Base-by-base conservation (phyloP, 2,888 invertebrate genomes). In the Keiferia lycopersicella region DNA sequence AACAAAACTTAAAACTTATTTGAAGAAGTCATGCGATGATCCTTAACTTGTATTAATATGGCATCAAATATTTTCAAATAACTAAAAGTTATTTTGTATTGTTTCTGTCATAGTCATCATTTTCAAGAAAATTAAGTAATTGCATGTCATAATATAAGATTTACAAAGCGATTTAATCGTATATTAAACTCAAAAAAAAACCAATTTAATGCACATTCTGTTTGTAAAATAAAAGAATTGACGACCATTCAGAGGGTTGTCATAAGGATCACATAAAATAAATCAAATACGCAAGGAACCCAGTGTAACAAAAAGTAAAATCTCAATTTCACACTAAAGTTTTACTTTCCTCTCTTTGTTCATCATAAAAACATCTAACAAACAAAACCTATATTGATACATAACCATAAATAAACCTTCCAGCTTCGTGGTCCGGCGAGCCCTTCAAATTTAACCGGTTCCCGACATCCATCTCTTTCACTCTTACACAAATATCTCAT, bases 371-470 rank as follows among this genome's bases (percentile, higher is more conserved):
- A 72, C 73, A 30, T 63, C 26, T 45, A 62, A 61, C 50, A 51
- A 62, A 61, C 50, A 51, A 45, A 57, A 57, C 39, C 60, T 81
- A 81, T 82, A 86, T 82, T 85, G 83, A 87, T 84, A 84, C 74
- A 81, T 76, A 86, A 82, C 79, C 82, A 82, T 86, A 86, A 88
- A 87, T 74, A 84, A 83, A 84, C 83, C 62, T 39, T 45, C 65
- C 83, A 83, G 83, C 86, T 74, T 83, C 85, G 75, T 83, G 87
- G 85, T 82, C 88, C 88, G 77, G 79, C 82, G 76, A 85, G 88
- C 90, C 91, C 90, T 91, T 91, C 84, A 89, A 91, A 91, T 82
- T 88, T 85, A 91, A 91, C 91, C 91, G 91, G 91, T 91, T 88
- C 83, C 79, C 70, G 65, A 80, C 71, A 26, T 34, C 70, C 68